Conservation (phyloP, 2,797 vertebrate genomes). For the Leptodactylus fallax region DNA sequence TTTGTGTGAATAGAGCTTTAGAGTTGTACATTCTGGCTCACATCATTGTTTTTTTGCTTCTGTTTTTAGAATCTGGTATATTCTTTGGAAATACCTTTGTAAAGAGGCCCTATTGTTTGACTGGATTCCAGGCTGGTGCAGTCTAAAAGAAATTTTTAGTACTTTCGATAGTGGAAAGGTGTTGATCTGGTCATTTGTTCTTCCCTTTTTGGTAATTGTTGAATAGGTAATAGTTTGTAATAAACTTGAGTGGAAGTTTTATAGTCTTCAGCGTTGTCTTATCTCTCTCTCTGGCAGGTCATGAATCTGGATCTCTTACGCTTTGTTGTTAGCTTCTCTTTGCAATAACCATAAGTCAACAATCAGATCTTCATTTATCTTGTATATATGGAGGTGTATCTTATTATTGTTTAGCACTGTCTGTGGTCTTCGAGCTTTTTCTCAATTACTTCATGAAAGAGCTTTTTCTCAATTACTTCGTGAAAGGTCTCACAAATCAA, state of each 20-base stretch:
- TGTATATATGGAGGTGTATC: neutral
- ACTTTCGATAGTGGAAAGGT: neutral
- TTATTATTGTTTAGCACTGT: constrained; percentile 2
- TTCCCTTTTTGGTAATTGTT: neutral
- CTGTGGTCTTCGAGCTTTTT: neutral
- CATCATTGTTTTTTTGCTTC: no score
- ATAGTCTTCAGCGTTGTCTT: constrained; percentile 1
- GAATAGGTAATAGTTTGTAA: neutral
- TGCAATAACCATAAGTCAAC: constrained; percentile 46
- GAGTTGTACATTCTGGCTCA: no score
- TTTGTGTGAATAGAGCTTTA: no score
- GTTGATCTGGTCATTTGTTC: neutral
- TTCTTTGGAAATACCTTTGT: no score
- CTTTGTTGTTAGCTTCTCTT: constrained; percentile 19
- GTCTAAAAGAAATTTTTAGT: no score
- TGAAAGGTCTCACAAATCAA: neutral
- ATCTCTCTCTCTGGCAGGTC: constrained; percentile 27
- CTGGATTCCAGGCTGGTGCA: no score
- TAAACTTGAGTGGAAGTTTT: constrained; percentile 37
- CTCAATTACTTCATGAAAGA: neutral
- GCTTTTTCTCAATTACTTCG: no score
- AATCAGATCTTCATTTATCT: constrained; percentile 12
- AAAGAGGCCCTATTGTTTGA: no score
- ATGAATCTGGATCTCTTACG: constrained; percentile 22
- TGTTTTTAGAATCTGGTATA: no score